Evolutionary conservation across 2,113 vertebrate species (phyloP).

Genomic region (Forbesichthys agassizii): DNA sequence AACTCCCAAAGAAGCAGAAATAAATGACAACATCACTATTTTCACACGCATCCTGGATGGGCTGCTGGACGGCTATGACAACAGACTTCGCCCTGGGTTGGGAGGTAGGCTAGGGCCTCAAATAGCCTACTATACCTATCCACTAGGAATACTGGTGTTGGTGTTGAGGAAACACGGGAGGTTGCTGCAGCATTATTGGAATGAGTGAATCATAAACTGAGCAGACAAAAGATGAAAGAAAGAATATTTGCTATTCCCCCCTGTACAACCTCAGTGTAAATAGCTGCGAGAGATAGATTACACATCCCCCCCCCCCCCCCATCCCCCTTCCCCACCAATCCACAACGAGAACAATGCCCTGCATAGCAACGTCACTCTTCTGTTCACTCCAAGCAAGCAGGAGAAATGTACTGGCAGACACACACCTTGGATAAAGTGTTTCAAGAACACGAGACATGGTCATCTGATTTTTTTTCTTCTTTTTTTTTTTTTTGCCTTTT

Average conservation of each 20-base stretch:
- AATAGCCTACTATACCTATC: background rate
- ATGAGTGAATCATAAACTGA: too few relatives aligned
- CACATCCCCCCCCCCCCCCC: background rate
- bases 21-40: conserved; percentile 95
- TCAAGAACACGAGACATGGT: conserved; percentile 30
- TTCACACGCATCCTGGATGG: conserved; percentile 95
- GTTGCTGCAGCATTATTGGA: too few relatives aligned
- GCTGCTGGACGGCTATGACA: conserved; percentile 94
- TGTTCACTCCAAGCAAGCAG: background rate
- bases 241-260: background rate
- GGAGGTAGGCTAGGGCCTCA: conserved; percentile 79
- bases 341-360: conserved; percentile 16
- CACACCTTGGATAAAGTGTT: background rate
- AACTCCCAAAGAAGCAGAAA: conserved; percentile 80
- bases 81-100: conserved; percentile 90
- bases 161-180: too few relatives aligned
- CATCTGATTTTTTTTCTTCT: conserved; percentile 7
- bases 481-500: background rate
- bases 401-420: conserved; percentile 22
- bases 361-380: conserved; percentile 20
- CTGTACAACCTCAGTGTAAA: conserved; percentile 1
- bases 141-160: background rate
- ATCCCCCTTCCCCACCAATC: background rate
- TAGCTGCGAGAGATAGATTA: conserved; percentile 7
- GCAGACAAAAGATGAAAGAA: background rate